A percentile compares a stretch with the other conserved stretches of the same genome.
Conservation (phyloP, 2,113 vertebrate genomes). For the Tonatia bakeri region DNA sequence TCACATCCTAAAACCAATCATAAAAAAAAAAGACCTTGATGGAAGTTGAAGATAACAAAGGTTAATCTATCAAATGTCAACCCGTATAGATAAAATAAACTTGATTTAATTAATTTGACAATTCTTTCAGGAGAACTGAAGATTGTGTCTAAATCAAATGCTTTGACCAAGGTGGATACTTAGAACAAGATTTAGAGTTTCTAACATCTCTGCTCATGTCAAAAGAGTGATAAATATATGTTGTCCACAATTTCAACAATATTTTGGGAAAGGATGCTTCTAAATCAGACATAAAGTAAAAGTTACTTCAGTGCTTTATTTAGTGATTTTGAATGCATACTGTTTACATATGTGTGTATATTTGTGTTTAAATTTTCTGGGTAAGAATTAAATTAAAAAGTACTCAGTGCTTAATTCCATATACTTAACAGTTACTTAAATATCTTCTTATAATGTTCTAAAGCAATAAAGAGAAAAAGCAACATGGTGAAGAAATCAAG, state of each 20-base stretch:
- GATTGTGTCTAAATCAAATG: neutral
- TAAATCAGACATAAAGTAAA: neutral
- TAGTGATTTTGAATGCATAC: neutral
- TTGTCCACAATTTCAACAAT: neutral
- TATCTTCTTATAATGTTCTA: neutral
- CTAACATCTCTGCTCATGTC: neutral
- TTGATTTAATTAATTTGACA: neutral
- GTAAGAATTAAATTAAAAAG: neutral
- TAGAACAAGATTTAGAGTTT: neutral
- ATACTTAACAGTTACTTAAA: neutral
- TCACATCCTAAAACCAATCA: neutral
- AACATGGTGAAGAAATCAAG: neutral
- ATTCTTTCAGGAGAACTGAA: neutral
- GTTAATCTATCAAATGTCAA: neutral
- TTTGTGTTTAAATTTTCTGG: neutral
- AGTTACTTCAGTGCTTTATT: neutral
- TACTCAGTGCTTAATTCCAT: neutral
- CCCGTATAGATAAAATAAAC: neutral
- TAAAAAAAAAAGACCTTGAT: neutral
- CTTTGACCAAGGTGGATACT: neutral
- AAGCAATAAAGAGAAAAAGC: neutral
- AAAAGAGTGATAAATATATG: neutral
- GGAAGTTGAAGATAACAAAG: neutral
- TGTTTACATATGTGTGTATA: neutral
- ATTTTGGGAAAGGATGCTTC: neutral